Evolutionary conservation across 2,113 vertebrate species (phyloP).

Genomic region (Pyxicephalus adspersus): DNA sequence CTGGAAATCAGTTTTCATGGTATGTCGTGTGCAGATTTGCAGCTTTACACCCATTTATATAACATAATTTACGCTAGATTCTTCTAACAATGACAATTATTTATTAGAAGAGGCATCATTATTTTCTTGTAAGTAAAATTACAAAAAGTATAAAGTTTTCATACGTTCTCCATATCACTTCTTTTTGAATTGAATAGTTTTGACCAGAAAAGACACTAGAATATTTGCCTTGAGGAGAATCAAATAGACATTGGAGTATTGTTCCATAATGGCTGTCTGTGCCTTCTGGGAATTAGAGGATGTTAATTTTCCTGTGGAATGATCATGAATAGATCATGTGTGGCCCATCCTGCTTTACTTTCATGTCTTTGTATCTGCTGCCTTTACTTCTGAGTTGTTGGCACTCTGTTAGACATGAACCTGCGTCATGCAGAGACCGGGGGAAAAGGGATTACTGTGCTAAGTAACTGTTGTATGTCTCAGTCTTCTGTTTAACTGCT

Average conservation of each 20-base stretch:
- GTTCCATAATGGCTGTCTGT: not conserved
- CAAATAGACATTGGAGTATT: not conserved
- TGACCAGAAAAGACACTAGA: not conserved
- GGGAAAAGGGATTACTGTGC: constrained; percentile 50
- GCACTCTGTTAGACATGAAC: constrained; percentile 25
- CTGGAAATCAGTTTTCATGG: too few species aligned
- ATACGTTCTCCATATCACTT: too few species aligned
- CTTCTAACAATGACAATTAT: too few species aligned
- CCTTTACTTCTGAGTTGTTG: constrained; percentile 43
- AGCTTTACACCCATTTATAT: too few species aligned
- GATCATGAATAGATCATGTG: constrained; percentile 10
- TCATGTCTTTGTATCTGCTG: constrained; percentile 34
- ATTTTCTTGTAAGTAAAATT: too few species aligned
- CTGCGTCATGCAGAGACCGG: constrained; percentile 53
- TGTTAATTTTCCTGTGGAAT: constrained; percentile 16
- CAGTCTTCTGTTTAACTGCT: constrained; percentile 40
- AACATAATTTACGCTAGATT: too few species aligned
- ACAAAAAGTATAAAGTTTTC: too few species aligned
- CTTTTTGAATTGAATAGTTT: not conserved
- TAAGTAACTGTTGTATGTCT: constrained; percentile 49
- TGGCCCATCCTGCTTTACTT: constrained; percentile 30
- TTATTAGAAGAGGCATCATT: too few species aligned
- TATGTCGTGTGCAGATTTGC: too few species aligned
- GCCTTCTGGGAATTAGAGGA: not conserved
- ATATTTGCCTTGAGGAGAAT: not conserved